Base-by-base conservation (phyloP, 2,797 vertebrate species). In the Schizopygopsis pylzovi region DNA sequence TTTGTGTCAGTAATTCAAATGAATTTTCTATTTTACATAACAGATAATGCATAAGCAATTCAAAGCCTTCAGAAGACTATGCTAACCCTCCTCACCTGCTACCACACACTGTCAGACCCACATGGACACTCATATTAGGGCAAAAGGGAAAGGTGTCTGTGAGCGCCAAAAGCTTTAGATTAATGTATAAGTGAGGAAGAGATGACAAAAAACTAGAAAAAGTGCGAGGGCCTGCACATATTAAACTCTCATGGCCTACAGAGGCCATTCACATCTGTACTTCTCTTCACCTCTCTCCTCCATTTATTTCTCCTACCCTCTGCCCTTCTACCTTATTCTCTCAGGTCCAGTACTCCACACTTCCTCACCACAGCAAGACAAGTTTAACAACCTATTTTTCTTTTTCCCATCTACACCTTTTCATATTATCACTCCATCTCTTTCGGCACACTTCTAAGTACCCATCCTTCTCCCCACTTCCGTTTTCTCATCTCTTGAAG, bases 321-420 rank as follows among this genome's bases (percentile, higher is more conserved):
- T 22, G 6, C n/a, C 39, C 56, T 20, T 52, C 56, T 13, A 39
- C 25, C 25, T 43, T 22, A 37, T 47, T 75, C 82, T 76, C 82
- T 83, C 13, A 52, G 54, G 43, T 52, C 43, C 33, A 49, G 59
- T 52, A 15, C 59, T 83, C 72, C 1, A 12, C 9, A 49, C 20
- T 83, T 75, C 11, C 71, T 63, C 82, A 61, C 52, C 81, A 75
- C 22, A 71, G 67, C 67, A 59, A 54, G 79, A 67, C 79, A 70
- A 70, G 39, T 73, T 82, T 73, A 82, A 61, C 54, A 73, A 56
- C 18, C 41, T 7, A 61, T 82, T 82, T 63, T 25, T 28, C 41
- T 59, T 73, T 22, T 45, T 10, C 25, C 49, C 37, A 72, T 61
- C 15, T 25, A 22, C 68, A 73, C 68, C 28, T 82, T 52, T 73